These are phyloP conservation scores for Hoplostethus atlanticus DNA, from an alignment of 2,797 vertebrate genomes.

Conservation along the genomic window DNA sequence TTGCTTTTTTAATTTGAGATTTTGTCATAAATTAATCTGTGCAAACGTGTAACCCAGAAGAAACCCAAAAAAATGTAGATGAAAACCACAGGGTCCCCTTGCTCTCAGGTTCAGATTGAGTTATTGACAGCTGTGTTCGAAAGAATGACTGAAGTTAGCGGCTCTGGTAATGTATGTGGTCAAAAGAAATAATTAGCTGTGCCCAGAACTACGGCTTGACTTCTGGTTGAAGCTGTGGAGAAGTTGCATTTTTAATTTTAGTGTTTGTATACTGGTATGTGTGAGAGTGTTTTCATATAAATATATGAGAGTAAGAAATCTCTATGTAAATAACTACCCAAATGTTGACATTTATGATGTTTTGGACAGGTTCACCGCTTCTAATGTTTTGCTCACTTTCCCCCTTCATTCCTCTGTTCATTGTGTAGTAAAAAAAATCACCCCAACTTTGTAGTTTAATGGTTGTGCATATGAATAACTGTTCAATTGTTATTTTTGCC, in stretches of 20 bases:
- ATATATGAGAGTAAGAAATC: conserved; percentile 81
- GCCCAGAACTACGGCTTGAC: conserved; percentile 75
- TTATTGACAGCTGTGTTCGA: conserved; percentile 64
- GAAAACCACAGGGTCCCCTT: conserved; percentile 83
- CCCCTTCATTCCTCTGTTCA: conserved; percentile 80
- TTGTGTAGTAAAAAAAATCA: conserved; percentile 85
- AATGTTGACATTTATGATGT: conserved; percentile 83
- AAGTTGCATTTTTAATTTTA: conserved; percentile 76
- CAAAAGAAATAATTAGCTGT: conserved; percentile 75
- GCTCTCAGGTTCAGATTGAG: conserved; percentile 84
- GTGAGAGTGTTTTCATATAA: conserved; percentile 84
- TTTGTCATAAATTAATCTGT: conserved; percentile 70
- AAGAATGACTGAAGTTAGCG: conserved; percentile 77
- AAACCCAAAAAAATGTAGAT: conserved; percentile 62
- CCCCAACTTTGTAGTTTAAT: conserved; percentile 87
- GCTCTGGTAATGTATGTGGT: conserved; percentile 74
- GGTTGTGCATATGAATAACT: conserved; percentile 87
- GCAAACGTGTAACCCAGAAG: conserved; percentile 69
- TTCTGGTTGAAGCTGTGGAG: conserved; percentile 68
- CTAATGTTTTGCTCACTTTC: conserved; percentile 77
- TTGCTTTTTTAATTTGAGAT: conserved; percentile 58
- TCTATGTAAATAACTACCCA: conserved; percentile 85
- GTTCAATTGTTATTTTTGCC: conserved; percentile 84
- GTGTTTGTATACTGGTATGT: conserved; percentile 83
- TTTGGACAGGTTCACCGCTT: conserved; percentile 88